Conservation (phyloP, 2,888 invertebrate species). For the Ernsta delagoae region DNA sequence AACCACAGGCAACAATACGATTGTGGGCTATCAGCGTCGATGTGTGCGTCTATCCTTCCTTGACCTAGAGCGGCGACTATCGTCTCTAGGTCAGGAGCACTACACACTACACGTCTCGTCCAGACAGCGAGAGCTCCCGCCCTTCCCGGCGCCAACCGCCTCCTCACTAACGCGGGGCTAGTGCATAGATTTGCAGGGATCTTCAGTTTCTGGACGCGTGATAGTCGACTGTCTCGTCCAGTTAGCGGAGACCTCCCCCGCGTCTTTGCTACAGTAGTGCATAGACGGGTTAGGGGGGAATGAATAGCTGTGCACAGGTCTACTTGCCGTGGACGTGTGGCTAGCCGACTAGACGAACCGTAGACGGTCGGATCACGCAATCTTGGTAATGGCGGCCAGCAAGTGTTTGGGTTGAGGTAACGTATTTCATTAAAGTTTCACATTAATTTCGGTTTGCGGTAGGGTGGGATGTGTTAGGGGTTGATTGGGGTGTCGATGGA, state of each 20-base stretch:
- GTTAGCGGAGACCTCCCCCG: conserved; percentile 29
- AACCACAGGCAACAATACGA: conserved; percentile 12
- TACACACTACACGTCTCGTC: conserved; percentile 69
- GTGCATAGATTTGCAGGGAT: conserved; percentile 55
- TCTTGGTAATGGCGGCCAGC: conserved; percentile 49
- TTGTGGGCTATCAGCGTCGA: conserved; percentile 40
- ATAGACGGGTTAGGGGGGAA: conserved; percentile 45
- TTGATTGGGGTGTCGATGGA: conserved; percentile 35
- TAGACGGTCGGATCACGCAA: conserved; percentile 63
- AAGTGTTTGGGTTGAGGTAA: conserved; percentile 39
- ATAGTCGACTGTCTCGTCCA: conserved; percentile 37
- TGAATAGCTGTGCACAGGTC: conserved; percentile 57
- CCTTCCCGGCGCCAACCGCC: conserved; percentile 38
- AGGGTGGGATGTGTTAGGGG: conserved; percentile 35
- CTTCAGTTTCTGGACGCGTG: conserved; percentile 53
- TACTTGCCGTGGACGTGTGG: conserved; percentile 54
- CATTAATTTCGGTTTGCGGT: conserved; percentile 34
- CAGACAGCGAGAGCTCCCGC: conserved; percentile 53
- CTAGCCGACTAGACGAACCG: conserved; percentile 72
- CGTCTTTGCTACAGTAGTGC: conserved; percentile 29
- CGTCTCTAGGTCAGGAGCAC: conserved; percentile 81
- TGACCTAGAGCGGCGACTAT: conserved; percentile 81
- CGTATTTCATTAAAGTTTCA: conserved; percentile 36
- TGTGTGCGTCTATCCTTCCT: conserved; percentile 83
- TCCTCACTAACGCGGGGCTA: conserved; percentile 44